Conservation (phyloP, 2,888 invertebrate species). For the Pteria penguin region DNA sequence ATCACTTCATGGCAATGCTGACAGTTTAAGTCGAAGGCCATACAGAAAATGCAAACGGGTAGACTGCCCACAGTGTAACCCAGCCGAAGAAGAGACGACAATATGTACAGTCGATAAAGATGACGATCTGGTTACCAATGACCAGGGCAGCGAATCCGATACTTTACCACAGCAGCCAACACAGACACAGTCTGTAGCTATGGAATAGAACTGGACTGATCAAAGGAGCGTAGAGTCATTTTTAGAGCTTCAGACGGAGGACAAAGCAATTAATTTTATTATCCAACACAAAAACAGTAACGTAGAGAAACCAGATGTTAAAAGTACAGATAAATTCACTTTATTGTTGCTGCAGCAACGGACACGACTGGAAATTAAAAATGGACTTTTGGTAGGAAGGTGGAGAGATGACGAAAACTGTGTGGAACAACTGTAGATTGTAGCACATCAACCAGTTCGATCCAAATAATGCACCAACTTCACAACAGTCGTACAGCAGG, state of each 20-base stretch:
- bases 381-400: background rate
- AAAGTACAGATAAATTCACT: background rate
- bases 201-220: background rate
- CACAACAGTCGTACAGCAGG: constrained; percentile 1
- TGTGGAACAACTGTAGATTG: background rate
- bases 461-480: background rate
- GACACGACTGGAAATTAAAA: background rate
- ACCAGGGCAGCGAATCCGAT: too few species aligned
- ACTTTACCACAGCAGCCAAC: too few species aligned
- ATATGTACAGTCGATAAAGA: background rate
- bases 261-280: background rate
- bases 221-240: background rate
- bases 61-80: constrained; percentile 1
- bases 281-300: background rate
- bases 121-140: too few species aligned
- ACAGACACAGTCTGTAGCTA: too few species aligned
- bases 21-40: background rate
- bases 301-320: background rate
- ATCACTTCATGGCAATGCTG: constrained; percentile 10
- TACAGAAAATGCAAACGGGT: background rate
- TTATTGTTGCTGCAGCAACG: background rate
- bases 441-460: background rate
- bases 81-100: background rate
- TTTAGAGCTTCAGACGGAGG: background rate
- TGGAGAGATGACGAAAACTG: background rate